Percentiles rank a stretch among this genome's conserved stretches.
Evolutionary conservation across 1,140 invertebrate species (phyloP).

Genomic region (Brachionus paranguensis): DNA sequence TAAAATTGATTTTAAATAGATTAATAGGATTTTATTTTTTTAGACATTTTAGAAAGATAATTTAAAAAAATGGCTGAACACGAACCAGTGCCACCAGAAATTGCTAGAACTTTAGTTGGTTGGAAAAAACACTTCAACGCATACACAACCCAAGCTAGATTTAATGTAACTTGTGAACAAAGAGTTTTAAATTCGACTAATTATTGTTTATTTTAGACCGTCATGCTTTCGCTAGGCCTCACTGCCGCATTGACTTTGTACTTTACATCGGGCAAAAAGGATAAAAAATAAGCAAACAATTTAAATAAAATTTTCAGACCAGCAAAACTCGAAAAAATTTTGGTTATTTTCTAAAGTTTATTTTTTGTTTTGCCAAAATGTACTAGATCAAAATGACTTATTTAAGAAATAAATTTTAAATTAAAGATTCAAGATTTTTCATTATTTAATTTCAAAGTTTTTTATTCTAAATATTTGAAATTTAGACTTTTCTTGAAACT

Average conservation of each 20-base stretch:
- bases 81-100: slow-evolving; percentile 40
- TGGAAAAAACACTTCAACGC: slow-evolving; percentile 39
- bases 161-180: neutral
- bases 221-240: slow-evolving; percentile 26
- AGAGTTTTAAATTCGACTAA: neutral
- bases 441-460: neutral
- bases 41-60: neutral
- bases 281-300: slow-evolving; percentile 24
- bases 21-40: neutral
- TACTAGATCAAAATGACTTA: neutral
- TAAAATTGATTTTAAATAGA: neutral
- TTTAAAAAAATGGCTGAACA: slow-evolving; percentile 21
- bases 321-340: neutral
- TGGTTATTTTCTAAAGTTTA: neutral
- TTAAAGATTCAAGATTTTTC: neutral
- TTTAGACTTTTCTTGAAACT: neutral
- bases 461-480: neutral
- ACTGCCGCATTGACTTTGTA: slow-evolving; percentile 25
- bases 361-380: neutral
- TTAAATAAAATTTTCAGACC: neutral
- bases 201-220: neutral
- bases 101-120: slow-evolving; percentile 32
- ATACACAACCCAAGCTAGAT: slow-evolving; percentile 33
- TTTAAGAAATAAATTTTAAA: neutral
- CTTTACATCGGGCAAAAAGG: slow-evolving; percentile 39